phyloP scores from a whole-genome alignment of 2,888 invertebrate species.

The Amphipoea oculea region DNA sequence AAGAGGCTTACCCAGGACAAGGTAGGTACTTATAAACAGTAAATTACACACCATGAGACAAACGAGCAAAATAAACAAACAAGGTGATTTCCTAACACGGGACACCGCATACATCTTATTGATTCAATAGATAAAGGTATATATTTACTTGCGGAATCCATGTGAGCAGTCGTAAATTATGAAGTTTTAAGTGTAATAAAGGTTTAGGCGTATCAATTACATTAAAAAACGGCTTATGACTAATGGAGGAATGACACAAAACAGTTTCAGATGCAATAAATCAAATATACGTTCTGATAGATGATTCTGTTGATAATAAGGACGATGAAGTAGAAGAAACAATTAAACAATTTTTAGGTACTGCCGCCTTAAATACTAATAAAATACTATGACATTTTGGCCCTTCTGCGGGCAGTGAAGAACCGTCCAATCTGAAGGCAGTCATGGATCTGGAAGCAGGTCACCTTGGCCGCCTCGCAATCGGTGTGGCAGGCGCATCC shows the following conservation, averaged over 20 bases:
- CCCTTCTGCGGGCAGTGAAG: conserved; percentile 53
- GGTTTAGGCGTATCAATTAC: not conserved
- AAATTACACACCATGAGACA: not conserved
- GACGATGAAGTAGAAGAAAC: not conserved
- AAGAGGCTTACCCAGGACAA: not conserved
- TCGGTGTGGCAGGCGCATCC: conserved; percentile 73
- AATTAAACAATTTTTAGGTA: not conserved
- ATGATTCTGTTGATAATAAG: not conserved
- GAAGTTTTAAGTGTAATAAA: too few relatives aligned
- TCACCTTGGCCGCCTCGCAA: conserved; percentile 59
- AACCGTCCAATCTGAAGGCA: conserved; percentile 62
- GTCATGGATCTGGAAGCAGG: conserved; percentile 71
- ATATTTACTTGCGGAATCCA: conserved; percentile 72
- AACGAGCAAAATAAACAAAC: conserved; percentile 36
- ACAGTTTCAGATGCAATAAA: not conserved
- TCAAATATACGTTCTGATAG: not conserved
- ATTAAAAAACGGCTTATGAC: not conserved
- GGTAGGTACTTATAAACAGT: not conserved
- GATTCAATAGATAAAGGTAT: conserved; percentile 75
- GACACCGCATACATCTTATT: conserved; percentile 70
- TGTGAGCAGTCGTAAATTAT: not conserved
- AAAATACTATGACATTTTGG: conserved; percentile 1
- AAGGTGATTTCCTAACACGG: conserved; percentile 48
- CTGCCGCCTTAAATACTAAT: not conserved
- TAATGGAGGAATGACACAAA: not conserved